Base-by-base conservation (phyloP, 2,797 vertebrate species). In the Anomalospiza imberbis region DNA sequence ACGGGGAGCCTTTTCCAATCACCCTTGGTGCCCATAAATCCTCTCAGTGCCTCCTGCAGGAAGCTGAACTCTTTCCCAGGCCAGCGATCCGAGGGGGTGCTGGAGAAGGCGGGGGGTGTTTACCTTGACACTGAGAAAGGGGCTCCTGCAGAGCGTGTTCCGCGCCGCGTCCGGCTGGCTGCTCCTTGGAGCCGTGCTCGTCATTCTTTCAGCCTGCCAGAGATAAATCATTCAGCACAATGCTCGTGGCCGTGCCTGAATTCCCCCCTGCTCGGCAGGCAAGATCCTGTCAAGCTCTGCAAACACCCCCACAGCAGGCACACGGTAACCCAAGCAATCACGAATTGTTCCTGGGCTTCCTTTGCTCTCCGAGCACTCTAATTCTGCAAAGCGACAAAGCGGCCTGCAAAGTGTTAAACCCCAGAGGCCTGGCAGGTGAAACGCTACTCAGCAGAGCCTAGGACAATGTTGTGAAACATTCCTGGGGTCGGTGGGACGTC, bases 41-140 rank as follows among this genome's bases (percentile, higher is more conserved):
- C 28, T n/a, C 13, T 3, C 32, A 1, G 0, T 7, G 73, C 18
- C 47, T 55, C 14, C 74, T 76, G 51, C 65, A 57, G 58, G 22
- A 38, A 47, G 58, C 26, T 18, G 12, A 65, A 5, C 72, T n/a
- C n/a, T 31, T 50, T n/a, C 14, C 53, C 48, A 61, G 19, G 28
- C 10, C 13, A 7, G 12, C 0, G 16, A 5, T 4, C 31, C 32
- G 2, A 31, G 7, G 26, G 25, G 44, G n/a, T 7, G 1, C 1
- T 24, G 48, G 5, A 29, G 48, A 15, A 38, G 51, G 36, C n/a
- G 13, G 48, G 38, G 51, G 17, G 12, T 13, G 6, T 72, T 92
- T 94, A 97, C 97, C 93, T 96, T 97, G 89, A 97, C 42, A 2
- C 85, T 96, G 72, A 94, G 84, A 7, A 97, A 96, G 0, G 95